A percentile compares a stretch with the other conserved stretches of the same genome.
phyloP scores from a whole-genome alignment of 2,113 vertebrate species.

The Macroglossus sobrinus region DNA sequence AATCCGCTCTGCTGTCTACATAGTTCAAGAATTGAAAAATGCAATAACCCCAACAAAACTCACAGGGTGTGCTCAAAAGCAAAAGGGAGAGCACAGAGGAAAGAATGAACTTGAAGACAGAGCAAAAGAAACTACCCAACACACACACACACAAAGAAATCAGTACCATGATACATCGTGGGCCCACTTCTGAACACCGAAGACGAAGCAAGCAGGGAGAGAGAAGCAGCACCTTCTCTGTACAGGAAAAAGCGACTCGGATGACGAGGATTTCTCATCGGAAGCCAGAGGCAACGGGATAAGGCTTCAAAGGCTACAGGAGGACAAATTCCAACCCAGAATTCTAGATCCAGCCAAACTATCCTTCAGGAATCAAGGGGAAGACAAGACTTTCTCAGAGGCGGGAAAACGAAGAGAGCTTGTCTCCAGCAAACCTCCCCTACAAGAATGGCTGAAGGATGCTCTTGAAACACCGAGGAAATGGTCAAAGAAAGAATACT shows the following conservation, averaged over 20 bases:
- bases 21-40: neutral
- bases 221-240: neutral
- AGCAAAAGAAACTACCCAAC: neutral
- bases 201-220: neutral
- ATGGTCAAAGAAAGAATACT: neutral
- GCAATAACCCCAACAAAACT: neutral
- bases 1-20: neutral
- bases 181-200: neutral
- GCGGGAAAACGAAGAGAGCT: too few species aligned
- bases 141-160: neutral
- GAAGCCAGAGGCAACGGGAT: neutral
- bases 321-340: neutral
- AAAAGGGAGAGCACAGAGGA: neutral
- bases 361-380: neutral
- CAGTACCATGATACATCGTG: rapidly evolving
- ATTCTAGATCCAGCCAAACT: neutral
- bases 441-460: neutral
- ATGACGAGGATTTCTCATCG: neutral
- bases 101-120: neutral
- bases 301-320: rapidly evolving
- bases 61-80: neutral
- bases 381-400: neutral
- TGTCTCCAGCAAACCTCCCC: neutral
- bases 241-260: neutral
- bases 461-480: neutral